Evolutionary conservation across 2,113 vertebrate species (phyloP).

Genomic region (Halcyon malimbica): DNA sequence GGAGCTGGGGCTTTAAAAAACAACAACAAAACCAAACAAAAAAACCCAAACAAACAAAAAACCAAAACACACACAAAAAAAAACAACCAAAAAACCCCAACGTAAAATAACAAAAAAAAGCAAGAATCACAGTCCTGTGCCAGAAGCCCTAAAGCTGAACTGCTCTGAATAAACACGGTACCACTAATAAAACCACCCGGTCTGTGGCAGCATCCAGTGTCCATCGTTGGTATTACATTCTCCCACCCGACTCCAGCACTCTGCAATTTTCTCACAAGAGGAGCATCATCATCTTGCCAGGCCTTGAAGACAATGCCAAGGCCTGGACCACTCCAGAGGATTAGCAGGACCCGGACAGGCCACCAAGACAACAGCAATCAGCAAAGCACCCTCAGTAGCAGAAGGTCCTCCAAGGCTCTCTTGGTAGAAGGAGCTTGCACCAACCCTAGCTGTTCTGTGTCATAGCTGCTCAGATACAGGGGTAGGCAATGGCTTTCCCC

Average conservation of each 20-base stretch:
- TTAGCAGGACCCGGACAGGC: not conserved
- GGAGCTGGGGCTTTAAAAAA: not conserved
- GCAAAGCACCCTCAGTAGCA: not conserved
- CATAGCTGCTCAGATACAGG: accelerated
- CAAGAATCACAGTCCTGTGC: not conserved
- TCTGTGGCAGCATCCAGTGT: conserved; percentile 59
- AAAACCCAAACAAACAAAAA: not conserved
- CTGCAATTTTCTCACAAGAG: not conserved
- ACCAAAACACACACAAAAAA: not conserved
- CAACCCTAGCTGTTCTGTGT: accelerated
- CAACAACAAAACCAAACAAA: not conserved
- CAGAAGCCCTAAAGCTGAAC: not conserved
- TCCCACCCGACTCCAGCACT: accelerated
- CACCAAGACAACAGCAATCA: not conserved
- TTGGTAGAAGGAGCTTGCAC: accelerated
- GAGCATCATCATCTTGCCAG: not conserved
- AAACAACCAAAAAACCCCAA: not conserved
- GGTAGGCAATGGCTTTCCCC: not conserved
- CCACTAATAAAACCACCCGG: not conserved
- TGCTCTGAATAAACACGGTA: accelerated
- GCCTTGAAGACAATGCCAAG: not conserved
- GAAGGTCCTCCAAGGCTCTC: not conserved
- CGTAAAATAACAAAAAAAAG: not conserved
- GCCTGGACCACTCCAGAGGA: not conserved
- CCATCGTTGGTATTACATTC: not conserved